Evolutionary conservation across 2,888 invertebrate species (phyloP).

Genomic region (Malachius bipustulatus): DNA sequence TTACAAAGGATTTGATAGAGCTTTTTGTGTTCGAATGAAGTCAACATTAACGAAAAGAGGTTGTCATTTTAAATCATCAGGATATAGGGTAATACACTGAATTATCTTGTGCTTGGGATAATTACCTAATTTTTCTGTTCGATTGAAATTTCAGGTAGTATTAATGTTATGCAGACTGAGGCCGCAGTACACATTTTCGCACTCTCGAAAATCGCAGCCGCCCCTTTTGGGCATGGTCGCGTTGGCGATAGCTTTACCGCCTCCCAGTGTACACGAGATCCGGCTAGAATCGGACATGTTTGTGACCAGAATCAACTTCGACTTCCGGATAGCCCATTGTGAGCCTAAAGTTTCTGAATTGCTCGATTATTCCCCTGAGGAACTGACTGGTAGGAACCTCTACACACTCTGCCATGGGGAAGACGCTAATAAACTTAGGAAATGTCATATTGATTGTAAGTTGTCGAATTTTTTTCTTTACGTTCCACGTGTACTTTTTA

Average conservation of each 20-base stretch:
- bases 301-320: constrained; percentile 90
- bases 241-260: constrained; percentile 89
- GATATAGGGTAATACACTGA: constrained; percentile 62
- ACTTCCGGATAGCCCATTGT: constrained; percentile 93
- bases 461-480: constrained; percentile 10
- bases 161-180: constrained; percentile 82
- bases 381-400: constrained; percentile 84
- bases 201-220: constrained; percentile 77
- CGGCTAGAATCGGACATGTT: constrained; percentile 92
- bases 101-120: constrained; percentile 7
- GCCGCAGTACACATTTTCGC: constrained; percentile 86
- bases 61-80: constrained; percentile 92
- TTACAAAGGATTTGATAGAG: constrained; percentile 79
- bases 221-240: constrained; percentile 89
- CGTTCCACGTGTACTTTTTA: too few species aligned
- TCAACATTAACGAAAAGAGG: constrained; percentile 95
- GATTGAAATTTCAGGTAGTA: constrained; percentile 61
- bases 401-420: constrained; percentile 93
- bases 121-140: neutral
- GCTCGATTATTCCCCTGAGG: constrained; percentile 86
- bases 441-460: constrained; percentile 94
- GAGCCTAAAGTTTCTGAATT: constrained; percentile 93
- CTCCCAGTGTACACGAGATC: constrained; percentile 94
- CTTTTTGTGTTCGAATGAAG: constrained; percentile 94
- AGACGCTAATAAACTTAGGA: constrained; percentile 85